Evolutionary conservation across 2,888 invertebrate genomes (phyloP).

Genomic region (Torymus tubicola): DNA sequence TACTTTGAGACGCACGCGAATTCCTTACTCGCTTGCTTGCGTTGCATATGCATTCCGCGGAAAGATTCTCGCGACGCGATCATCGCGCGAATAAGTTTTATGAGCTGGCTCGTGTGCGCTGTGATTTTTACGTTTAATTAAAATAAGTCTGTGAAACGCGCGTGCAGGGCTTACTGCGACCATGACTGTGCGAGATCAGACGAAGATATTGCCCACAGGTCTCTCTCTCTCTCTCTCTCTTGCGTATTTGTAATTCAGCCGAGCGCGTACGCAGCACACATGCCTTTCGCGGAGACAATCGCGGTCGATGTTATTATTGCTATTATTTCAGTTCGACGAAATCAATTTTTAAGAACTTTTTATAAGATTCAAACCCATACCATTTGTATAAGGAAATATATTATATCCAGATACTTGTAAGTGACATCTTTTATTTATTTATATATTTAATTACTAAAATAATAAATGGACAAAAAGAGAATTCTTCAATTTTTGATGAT

Average conservation of each 20-base stretch:
- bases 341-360: background rate
- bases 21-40: background rate
- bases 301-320: conserved; percentile 15
- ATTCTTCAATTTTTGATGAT: too few relatives aligned
- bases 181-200: background rate
- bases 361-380: too few relatives aligned
- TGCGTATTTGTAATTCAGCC: conserved; percentile 21
- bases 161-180: background rate
- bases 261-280: background rate
- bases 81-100: conserved; percentile 23
- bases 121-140: conserved; percentile 43
- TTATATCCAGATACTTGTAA: too few relatives aligned
- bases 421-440: too few relatives aligned
- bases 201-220: background rate
- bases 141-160: conserved; percentile 13
- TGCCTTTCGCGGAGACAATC: conserved; percentile 41
- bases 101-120: background rate
- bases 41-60: conserved; percentile 25
- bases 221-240: background rate
- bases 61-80: conserved; percentile 27
- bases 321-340: conserved; percentile 20
- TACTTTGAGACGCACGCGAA: conserved; percentile 18
- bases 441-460: too few relatives aligned
- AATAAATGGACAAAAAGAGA: too few relatives aligned
- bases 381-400: too few relatives aligned